Percentiles rank a stretch among this genome's conserved stretches.
These are phyloP conservation scores for Pemphigus obesinymphae DNA, from an alignment of 1,140 invertebrate genomes.

Conservation along the genomic window DNA sequence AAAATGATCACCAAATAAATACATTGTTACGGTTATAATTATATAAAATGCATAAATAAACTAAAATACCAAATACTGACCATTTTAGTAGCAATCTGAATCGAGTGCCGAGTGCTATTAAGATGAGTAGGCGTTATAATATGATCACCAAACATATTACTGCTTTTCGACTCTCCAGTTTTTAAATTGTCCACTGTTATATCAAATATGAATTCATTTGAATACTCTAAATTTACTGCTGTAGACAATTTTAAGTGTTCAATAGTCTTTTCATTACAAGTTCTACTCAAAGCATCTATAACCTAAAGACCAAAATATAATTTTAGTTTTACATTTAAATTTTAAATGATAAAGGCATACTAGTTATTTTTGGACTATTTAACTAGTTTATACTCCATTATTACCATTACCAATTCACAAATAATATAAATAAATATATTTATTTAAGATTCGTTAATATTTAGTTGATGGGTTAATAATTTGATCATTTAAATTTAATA, in stretches of 20 bases:
- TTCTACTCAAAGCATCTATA: slow-evolving; percentile 15
- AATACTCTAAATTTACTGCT: slow-evolving; percentile 49
- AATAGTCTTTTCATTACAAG: slow-evolving; percentile 10
- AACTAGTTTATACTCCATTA: background rate
- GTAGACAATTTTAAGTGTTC: background rate
- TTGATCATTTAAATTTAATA: background rate
- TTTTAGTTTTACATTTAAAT: too few relatives aligned
- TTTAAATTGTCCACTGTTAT: slow-evolving; percentile 65
- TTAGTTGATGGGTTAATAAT: too few relatives aligned
- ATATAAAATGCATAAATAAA: too few relatives aligned
- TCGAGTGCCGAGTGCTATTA: slow-evolving; percentile 49
- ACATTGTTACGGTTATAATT: background rate
- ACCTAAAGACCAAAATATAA: background rate
- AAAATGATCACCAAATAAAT: slow-evolving; percentile 32
- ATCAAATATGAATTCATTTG: slow-evolving; percentile 67
- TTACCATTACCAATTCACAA: too few relatives aligned
- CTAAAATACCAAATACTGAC: slow-evolving; percentile 51
- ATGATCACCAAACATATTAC: slow-evolving; percentile 20
- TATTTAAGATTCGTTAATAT: too few relatives aligned
- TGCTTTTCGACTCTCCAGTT: slow-evolving; percentile 38
- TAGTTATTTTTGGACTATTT: background rate
- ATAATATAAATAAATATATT: too few relatives aligned
- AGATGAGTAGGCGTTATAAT: slow-evolving; percentile 43
- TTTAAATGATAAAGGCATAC: background rate
- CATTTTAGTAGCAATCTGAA: slow-evolving; percentile 65